Percentiles rank a stretch among this genome's conserved stretches.
Conservation (phyloP, 2,888 invertebrate species). For the Rhaphigaster nebulosa region DNA sequence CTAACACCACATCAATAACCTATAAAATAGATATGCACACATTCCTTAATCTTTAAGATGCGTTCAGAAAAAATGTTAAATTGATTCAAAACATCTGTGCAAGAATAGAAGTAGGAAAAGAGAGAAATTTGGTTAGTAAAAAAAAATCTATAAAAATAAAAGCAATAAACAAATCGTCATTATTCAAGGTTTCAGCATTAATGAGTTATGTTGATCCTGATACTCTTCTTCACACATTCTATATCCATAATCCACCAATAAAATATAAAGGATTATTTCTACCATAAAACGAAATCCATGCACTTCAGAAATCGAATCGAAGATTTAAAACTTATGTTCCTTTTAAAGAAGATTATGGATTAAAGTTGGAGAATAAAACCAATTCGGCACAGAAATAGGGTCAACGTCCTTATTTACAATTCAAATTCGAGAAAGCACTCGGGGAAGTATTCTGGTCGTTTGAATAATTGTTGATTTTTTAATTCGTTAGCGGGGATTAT, state of each 20-base stretch:
- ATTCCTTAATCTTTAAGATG: too few relatives aligned
- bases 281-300: background rate
- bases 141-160: too few relatives aligned
- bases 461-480: background rate
- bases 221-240: background rate
- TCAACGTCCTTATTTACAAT: constrained; percentile 10
- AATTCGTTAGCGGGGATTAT: background rate
- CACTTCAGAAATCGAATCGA: background rate
- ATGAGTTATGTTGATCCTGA: background rate
- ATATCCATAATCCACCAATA: background rate
- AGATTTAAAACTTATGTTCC: background rate
- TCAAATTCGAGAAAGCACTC: background rate
- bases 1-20: too few relatives aligned
- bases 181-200: too few relatives aligned
- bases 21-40: too few relatives aligned
- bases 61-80: too few relatives aligned
- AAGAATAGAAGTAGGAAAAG: too few relatives aligned
- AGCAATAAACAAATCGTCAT: too few relatives aligned
- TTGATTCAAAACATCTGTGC: too few relatives aligned
- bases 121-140: too few relatives aligned
- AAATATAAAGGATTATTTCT: background rate
- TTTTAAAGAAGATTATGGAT: background rate
- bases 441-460: background rate
- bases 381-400: background rate
- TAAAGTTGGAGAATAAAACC: background rate